Evolutionary conservation across 2,888 invertebrate genomes (phyloP), one percentile per base, ranked within the genome.

Genomic region (Spisula solida): DNA sequence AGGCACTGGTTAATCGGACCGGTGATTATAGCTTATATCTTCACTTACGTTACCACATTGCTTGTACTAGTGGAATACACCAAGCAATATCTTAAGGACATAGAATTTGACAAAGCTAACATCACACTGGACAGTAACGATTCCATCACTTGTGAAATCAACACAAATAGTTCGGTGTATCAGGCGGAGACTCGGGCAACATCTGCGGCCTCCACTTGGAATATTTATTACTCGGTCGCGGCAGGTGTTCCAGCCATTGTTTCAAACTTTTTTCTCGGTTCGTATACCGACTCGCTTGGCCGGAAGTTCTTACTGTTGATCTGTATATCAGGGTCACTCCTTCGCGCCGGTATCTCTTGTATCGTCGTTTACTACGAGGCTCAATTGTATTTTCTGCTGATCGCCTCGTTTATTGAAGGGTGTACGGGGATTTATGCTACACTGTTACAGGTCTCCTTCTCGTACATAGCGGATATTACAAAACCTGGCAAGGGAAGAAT

Each of bases 251-350:
- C 92, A 6, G 88, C 88, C 0, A 84, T 93, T 5, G 25, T 93
- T n/a, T 82, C 90, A 4, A 90, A 88, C 31, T 70, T 92, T 25
- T 66, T 92, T 41, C 81, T 93, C 0, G 93, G 93, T 25, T 91
- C 94, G 8, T 93, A 91, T 51, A 91, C 94, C 10, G 93, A 92
- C 85, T 80, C 90, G 0, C 70, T 94, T 60, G 94, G 94, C 0
- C 88, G 94, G 0, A 94, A 93, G 80, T 88, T 94, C 25, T 84
- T 94, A 20, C 81, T 94, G 25, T 85, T 92, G 0, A 70, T 92
- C 14, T 92, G 93, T 0, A 92, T 91, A 18, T 34, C 88, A 0
- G 94, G 94, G 0, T 91, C 92, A 29, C 81, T 89, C 10, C 14
- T 93, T 6, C 85, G 93, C 4, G 85, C 88, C 48, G 51, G 70